A percentile compares a stretch with the other conserved stretches of the same genome.
Conservation (phyloP, 2,888 invertebrate genomes). For the Anaspis maculata region DNA sequence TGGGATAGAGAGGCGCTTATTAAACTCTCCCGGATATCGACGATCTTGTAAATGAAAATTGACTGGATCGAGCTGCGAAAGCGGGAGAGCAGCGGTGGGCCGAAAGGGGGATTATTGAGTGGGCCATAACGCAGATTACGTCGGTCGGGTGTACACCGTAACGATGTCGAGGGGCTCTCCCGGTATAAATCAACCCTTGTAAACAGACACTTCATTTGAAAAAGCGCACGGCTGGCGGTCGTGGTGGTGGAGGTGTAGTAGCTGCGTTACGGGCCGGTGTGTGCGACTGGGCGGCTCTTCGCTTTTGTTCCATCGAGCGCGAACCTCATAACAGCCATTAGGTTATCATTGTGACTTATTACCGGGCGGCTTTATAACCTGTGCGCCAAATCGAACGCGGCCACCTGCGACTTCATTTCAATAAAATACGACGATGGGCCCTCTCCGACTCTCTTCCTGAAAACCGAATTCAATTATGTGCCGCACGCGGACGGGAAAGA, state of each 20-base stretch:
- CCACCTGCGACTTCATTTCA: constrained; percentile 39
- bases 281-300: constrained; percentile 20
- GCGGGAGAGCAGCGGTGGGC: too few relatives aligned
- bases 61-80: too few relatives aligned
- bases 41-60: too few relatives aligned
- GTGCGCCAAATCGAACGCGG: constrained; percentile 26
- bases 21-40: too few relatives aligned
- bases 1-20: too few relatives aligned
- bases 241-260: too few relatives aligned
- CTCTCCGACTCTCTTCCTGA: constrained; percentile 25
- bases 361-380: constrained; percentile 30
- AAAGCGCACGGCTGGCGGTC: constrained; percentile 14
- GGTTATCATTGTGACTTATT: constrained; percentile 35
- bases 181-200: constrained; percentile 27
- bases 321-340: constrained; percentile 35
- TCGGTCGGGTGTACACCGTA: constrained; percentile 10
- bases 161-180: constrained; percentile 10
- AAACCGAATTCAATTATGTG: constrained; percentile 34
- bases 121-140: constrained; percentile 14
- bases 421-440: constrained; percentile 37
- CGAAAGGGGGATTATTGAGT: too few relatives aligned
- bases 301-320: constrained; percentile 30
- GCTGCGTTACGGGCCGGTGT: too few relatives aligned
- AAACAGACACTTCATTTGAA: constrained; percentile 30
- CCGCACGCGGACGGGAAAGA: too few relatives aligned